Evolutionary conservation across 2,888 invertebrate species (phyloP), one percentile per base, ranked within the genome.

Genomic region (Cloeon dipterum): DNA sequence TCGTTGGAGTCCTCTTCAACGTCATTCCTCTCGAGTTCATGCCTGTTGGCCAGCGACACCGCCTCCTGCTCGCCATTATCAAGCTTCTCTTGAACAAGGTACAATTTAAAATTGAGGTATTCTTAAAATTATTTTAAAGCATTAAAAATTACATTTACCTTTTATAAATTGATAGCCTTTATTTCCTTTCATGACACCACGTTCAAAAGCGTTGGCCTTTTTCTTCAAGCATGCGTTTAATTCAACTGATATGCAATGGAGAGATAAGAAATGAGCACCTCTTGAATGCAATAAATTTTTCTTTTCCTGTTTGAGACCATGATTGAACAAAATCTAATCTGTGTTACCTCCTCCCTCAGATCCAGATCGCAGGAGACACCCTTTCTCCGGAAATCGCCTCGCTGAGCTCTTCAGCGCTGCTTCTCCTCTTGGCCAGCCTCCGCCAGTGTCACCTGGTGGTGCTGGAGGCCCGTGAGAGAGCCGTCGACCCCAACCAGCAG

Each of bases 111-210:
- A 26, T 34, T 32, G 10, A n/a, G n/a, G n/a, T 34, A 3, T 16
- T 25, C 17, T 33, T 29, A 26, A 13, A 34, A 37, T 5, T 13
- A 23, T 34, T 7, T 20, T 20, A n/a, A 11, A 23, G 13, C 5
- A 29, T 14, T 34, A 39, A 14, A 11, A 26, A 11, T 33, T 35
- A 10, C 37, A 32, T 19, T 19, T 36, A 34, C 20, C 21, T 34
- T 23, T n/a, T 8, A 13, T 26, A 10, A 20, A 39, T 38, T 14
- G 19, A 8, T n/a, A n/a, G n/a, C n/a, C n/a, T n/a, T n/a, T n/a
- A n/a, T n/a, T n/a, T n/a, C n/a, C n/a, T n/a, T n/a, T n/a, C n/a
- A n/a, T n/a, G n/a, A n/a, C n/a, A n/a, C n/a, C n/a, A n/a, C n/a
- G n/a, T n/a, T n/a, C n/a, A n/a, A n/a, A n/a, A n/a, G n/a, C n/a